Percentiles rank a stretch among this genome's conserved stretches.
Evolutionary conservation across 2,113 vertebrate genomes (phyloP).

Genomic region (Antidorcas marsupialis): DNA sequence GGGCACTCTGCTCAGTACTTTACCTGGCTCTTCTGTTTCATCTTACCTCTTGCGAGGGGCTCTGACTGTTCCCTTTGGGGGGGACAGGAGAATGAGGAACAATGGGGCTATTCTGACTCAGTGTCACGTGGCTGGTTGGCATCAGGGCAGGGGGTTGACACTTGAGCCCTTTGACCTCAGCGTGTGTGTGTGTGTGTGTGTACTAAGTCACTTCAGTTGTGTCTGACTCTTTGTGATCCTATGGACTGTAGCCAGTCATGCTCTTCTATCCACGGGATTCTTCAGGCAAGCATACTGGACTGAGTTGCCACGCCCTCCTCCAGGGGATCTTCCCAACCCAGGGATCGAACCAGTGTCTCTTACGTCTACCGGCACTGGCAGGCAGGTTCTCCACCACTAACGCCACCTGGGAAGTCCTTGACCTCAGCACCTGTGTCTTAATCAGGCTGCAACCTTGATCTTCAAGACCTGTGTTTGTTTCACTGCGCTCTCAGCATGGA

Average conservation of each 20-base stretch:
- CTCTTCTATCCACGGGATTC: not conserved
- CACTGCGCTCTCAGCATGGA: not conserved
- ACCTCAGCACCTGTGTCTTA: not conserved
- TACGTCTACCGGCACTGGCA: not conserved
- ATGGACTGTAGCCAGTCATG: not conserved
- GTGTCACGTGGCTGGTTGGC: not conserved
- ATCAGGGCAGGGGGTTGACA: not conserved
- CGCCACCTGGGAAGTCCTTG: rapidly evolving
- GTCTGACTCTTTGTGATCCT: not conserved
- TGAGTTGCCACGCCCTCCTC: not conserved
- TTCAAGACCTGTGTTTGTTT: not conserved
- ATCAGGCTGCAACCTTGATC: not conserved
- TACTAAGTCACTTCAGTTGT: not conserved
- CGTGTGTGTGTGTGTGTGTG: not conserved
- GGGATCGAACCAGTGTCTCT: not conserved
- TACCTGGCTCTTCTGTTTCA: not conserved
- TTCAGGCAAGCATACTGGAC: not conserved
- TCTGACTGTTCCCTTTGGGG: not conserved
- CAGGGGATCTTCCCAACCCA: not conserved
- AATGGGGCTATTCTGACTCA: not conserved
- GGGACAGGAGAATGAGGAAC: not conserved
- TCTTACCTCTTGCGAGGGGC: not conserved
- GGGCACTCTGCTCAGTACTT: not conserved
- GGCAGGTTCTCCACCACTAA: not conserved
- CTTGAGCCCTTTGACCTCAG: not conserved